A percentile compares a stretch with the other conserved stretches of the same genome.
Evolutionary conservation across 2,888 invertebrate genomes (phyloP).

Genomic region (Melitaea athalia): DNA sequence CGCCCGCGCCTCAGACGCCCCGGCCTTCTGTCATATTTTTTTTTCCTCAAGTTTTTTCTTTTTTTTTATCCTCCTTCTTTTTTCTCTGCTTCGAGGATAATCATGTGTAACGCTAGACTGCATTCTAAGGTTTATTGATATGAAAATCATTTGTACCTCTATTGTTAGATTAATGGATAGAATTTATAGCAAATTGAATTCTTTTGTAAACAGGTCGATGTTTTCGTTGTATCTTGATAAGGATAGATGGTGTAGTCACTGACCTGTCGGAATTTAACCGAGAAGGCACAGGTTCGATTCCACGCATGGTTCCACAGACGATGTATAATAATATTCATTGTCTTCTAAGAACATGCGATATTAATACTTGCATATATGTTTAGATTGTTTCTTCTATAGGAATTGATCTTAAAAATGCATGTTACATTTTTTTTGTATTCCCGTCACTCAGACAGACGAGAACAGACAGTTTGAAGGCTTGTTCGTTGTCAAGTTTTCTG

Average conservation of each 20-base stretch:
- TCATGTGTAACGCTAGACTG: constrained; percentile 76
- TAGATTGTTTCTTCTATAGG: constrained; percentile 52
- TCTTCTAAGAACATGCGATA: constrained; percentile 77
- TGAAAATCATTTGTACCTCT: constrained; percentile 58
- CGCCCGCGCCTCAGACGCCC: constrained; percentile 60
- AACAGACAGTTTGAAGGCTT: background rate
- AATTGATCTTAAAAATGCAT: constrained; percentile 34
- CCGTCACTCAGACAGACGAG: background rate
- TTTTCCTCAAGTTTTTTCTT: constrained; percentile 37
- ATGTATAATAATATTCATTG: constrained; percentile 58
- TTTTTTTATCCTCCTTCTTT: constrained; percentile 42
- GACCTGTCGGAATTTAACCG: constrained; percentile 23
- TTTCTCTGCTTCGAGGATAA: constrained; percentile 56
- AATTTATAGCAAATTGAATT: constrained; percentile 35
- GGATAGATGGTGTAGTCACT: constrained; percentile 41
- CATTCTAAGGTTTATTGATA: constrained; percentile 66
- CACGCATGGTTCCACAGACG: constrained; percentile 73
- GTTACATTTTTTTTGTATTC: constrained; percentile 37
- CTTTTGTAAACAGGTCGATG: constrained; percentile 26
- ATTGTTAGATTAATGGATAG: constrained; percentile 39
- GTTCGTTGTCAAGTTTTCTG: constrained; percentile 15
- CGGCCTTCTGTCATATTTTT: constrained; percentile 57
- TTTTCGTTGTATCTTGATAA: constrained; percentile 37
- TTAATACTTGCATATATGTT: constrained; percentile 48
- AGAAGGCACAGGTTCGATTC: constrained; percentile 56